phyloP scores from a whole-genome alignment of 1,140 invertebrate genomes.

The Berghia stephanieae region DNA sequence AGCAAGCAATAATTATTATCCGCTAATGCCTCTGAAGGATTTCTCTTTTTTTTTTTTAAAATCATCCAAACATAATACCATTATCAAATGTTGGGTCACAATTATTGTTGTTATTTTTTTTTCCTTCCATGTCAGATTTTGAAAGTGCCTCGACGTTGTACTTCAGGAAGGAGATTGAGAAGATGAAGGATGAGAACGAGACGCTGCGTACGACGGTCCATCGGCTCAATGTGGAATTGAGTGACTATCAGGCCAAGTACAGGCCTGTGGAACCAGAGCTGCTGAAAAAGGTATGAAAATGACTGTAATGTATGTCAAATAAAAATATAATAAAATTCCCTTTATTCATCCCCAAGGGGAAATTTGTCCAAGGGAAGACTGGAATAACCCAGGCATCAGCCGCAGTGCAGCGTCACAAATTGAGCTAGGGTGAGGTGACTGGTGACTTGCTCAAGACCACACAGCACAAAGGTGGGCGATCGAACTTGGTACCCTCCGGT shows the following conservation, averaged over 20 bases:
- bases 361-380: too few species aligned
- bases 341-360: too few species aligned
- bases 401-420: too few species aligned
- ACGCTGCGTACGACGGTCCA: constrained; percentile 54
- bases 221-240: constrained; percentile 57
- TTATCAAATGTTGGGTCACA: neutral
- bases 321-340: too few species aligned
- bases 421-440: too few species aligned
- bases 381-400: too few species aligned
- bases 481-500: too few species aligned
- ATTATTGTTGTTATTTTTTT: constrained; percentile 24
- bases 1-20: too few species aligned
- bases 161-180: constrained; percentile 50
- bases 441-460: too few species aligned
- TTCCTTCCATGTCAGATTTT: too few species aligned
- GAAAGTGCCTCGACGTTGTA: constrained; percentile 46
- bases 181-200: constrained; percentile 59
- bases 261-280: constrained; percentile 38
- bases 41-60: neutral
- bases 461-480: too few species aligned
- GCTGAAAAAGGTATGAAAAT: constrained; percentile 4
- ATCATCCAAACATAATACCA: neutral
- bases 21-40: neutral
- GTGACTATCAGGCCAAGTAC: constrained; percentile 58
- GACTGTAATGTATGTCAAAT: neutral